Percentiles rank a stretch among this genome's conserved stretches.
Evolutionary conservation across 2,797 vertebrate species (phyloP).

Genomic region (Anas georgica): DNA sequence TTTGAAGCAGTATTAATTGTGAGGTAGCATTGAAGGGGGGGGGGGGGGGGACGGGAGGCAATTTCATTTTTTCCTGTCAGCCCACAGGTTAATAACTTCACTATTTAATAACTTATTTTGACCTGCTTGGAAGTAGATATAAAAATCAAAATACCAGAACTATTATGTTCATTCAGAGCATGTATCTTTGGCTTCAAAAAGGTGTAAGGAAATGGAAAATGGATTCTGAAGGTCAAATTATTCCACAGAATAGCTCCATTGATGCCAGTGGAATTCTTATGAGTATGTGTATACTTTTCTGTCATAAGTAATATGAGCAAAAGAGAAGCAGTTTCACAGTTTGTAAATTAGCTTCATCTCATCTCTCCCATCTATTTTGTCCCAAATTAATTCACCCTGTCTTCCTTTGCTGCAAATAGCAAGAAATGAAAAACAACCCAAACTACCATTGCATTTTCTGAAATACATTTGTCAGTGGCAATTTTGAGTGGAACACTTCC

Average conservation of each 20-base stretch:
- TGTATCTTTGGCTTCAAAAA: neutral
- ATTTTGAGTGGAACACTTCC: constrained; percentile 33
- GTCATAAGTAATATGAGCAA: neutral
- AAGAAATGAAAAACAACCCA: constrained; percentile 35
- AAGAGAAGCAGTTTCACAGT: neutral
- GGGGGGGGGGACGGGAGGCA: too few relatives aligned
- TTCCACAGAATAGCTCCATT: constrained; percentile 12
- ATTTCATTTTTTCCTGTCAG: neutral
- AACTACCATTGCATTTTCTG: neutral
- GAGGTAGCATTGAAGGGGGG: neutral
- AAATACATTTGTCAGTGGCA: neutral
- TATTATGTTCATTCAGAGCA: neutral
- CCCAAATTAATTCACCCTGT: constrained; percentile 27
- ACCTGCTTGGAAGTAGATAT: neutral
- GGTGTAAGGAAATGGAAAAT: neutral
- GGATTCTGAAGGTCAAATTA: constrained; percentile 43
- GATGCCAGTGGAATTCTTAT: neutral
- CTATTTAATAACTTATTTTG: neutral
- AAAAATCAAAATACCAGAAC: neutral
- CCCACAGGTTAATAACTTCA: neutral
- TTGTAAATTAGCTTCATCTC: constrained; percentile 34
- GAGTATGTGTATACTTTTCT: constrained; percentile 14
- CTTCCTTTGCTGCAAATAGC: neutral
- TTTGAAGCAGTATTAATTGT: neutral
- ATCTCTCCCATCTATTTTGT: constrained; percentile 19